Percentiles rank a stretch among this genome's conserved stretches.
Conservation (phyloP, 2,888 invertebrate genomes). For the Adineta ricciae region DNA sequence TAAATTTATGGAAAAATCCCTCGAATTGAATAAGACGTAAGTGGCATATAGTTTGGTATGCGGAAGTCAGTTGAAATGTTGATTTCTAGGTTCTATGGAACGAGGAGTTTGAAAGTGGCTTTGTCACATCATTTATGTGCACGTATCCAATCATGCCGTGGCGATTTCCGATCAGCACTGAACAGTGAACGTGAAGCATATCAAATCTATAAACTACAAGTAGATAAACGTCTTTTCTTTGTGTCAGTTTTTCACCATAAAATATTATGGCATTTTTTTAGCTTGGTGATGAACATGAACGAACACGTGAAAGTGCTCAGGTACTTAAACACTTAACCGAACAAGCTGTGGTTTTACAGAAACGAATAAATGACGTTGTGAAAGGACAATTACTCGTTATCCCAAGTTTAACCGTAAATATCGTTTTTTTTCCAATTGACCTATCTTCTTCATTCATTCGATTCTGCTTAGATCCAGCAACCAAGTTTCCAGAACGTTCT, state of each 20-base stretch:
- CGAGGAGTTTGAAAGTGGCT: conserved; percentile 83
- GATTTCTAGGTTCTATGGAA: conserved; percentile 58
- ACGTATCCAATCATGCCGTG: conserved; percentile 89
- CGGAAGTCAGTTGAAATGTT: background rate
- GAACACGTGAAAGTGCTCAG: conserved; percentile 91
- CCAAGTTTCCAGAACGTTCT: conserved; percentile 33
- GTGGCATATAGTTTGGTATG: background rate
- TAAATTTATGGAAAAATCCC: conserved; percentile 83
- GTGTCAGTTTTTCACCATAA: too few relatives aligned
- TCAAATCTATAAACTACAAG: conserved; percentile 71
- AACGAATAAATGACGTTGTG: conserved; percentile 31
- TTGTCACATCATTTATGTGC: conserved; percentile 89
- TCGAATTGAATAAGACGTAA: conserved; percentile 71
- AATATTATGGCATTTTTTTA: conserved; percentile 45
- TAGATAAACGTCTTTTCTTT: background rate
- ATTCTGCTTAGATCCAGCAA: conserved; percentile 29
- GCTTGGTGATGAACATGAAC: conserved; percentile 90
- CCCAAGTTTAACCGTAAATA: conserved; percentile 20
- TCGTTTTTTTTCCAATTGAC: background rate
- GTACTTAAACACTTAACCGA: conserved; percentile 89
- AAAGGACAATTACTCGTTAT: conserved; percentile 27
- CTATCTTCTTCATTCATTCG: too few relatives aligned
- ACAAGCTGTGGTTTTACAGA: conserved; percentile 89
- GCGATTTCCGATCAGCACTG: conserved; percentile 87
- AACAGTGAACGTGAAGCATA: conserved; percentile 94